Percentiles rank a stretch among this genome's conserved stretches.
These are phyloP conservation scores for Prunella strophiata DNA, from an alignment of 2,797 vertebrate species.

Conservation along the genomic window DNA sequence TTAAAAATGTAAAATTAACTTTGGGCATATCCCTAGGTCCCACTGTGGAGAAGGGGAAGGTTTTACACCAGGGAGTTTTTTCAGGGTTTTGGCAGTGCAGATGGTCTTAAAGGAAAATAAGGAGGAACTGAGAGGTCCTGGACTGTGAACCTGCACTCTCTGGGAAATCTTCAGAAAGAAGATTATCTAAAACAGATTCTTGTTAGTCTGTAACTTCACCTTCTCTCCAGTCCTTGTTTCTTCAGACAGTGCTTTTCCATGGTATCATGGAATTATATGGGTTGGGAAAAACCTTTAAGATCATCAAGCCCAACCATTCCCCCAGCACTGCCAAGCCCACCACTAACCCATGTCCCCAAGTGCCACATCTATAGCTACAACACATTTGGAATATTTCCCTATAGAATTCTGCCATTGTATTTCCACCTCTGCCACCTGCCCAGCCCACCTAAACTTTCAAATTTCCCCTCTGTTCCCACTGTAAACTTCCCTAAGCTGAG, in stretches of 20 bases:
- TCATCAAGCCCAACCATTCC: neutral
- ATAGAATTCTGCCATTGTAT: neutral
- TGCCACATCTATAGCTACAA: neutral
- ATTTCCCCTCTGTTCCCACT: neutral
- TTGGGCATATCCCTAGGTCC: neutral
- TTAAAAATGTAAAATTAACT: neutral
- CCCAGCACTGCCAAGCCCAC: neutral
- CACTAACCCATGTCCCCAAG: neutral
- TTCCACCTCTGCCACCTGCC: neutral
- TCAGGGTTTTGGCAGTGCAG: neutral
- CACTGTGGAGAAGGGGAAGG: neutral
- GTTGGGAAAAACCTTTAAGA: neutral
- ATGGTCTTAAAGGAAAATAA: neutral
- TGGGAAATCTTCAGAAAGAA: neutral
- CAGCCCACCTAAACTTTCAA: neutral
- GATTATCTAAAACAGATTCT: neutral
- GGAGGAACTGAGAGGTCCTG: neutral
- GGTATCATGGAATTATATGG: neutral
- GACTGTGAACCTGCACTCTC: neutral
- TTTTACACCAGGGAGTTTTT: accelerated
- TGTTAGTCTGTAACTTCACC: neutral
- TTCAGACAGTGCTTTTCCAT: neutral
- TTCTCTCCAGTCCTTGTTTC: neutral
- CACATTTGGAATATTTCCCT: neutral
- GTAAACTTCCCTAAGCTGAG: neutral